Base-by-base conservation (phyloP, 2,888 invertebrate genomes). In the Leptodirus hochenwartii region DNA sequence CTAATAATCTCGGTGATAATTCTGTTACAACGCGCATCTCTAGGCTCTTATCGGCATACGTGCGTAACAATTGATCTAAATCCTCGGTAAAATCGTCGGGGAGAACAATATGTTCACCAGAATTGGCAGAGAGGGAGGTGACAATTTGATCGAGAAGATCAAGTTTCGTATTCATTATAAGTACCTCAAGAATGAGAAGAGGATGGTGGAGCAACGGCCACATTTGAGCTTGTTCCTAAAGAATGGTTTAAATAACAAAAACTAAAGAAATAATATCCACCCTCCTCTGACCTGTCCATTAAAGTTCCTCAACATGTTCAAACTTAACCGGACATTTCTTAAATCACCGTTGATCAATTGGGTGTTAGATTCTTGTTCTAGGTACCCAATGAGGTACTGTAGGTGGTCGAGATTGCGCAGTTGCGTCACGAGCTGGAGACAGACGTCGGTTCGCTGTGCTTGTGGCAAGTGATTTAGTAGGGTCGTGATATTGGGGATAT, bases 161-260 rank as follows among this genome's bases (percentile, higher is more conserved):
- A 29, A 82, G 58, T 47, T 75, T 76, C 0, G 72, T 75, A 47
- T 88, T 87, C 85, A 90, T 87, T 8, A 90, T 51, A 30, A 85
- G 62, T 47, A 85, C 81, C 47, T 90, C 90, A 5, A 88, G 59
- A 45, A 90, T 74, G 3, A 79, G 53, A 22, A 80, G 48, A 0
- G 90, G 90, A 37, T 65, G 65, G 26, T 66, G 64, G 12, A 77
- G 61, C 13, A 80, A 49, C 38, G 69, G 63, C 50, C 73, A 68
- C 35, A 76, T 66, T 20, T 66, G 54, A 11, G 59, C 53, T 30
- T 69, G 63, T 45, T 75, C 65, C 25, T 54, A 57, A 0, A 44
- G 31, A 4, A n/a, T n/a, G n/a, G n/a, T n/a, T n/a, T n/a, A n/a
- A n/a, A n/a, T n/a, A n/a, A n/a, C n/a, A n/a, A n/a, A n/a, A n/a